phyloP scores from a whole-genome alignment of 2,888 invertebrate species.

The Brachyptera risi region DNA sequence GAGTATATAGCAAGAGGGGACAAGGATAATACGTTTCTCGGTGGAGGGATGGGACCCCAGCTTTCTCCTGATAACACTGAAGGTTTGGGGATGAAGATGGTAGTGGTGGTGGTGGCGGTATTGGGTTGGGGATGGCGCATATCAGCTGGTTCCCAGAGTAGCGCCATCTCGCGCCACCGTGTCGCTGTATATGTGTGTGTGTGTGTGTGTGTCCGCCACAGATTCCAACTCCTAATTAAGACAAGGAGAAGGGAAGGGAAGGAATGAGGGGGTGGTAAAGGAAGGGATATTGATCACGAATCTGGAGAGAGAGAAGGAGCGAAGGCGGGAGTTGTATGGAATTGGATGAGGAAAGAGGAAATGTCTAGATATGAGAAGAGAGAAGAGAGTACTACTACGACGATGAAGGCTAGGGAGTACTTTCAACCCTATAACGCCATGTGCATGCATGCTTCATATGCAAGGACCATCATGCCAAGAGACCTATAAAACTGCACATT shows the following conservation, averaged over 20 bases:
- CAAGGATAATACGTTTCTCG: neutral
- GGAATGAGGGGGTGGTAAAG: conserved; percentile 54
- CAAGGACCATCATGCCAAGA: conserved; percentile 9
- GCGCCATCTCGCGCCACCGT: conserved; percentile 12
- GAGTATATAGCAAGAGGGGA: neutral
- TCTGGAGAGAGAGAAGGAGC: conserved; percentile 28
- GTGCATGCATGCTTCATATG: conserved; percentile 23
- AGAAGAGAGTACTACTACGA: conserved; percentile 15
- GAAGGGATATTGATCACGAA: conserved; percentile 36
- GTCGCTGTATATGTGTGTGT: conserved; percentile 13
- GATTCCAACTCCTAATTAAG: conserved; percentile 84
- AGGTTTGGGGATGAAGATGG: conserved; percentile 35
- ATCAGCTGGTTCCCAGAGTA: conserved; percentile 8
- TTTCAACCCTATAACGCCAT: conserved; percentile 16
- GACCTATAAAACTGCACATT: conserved; percentile 20
- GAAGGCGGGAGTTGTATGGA: too few species aligned
- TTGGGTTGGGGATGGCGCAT: conserved; percentile 37
- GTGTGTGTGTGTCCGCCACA: conserved; percentile 70
- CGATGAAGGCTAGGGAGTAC: conserved; percentile 7
- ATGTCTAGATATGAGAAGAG: conserved; percentile 24
- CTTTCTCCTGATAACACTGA: conserved; percentile 24
- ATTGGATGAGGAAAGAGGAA: conserved; percentile 27
- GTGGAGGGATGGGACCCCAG: neutral
- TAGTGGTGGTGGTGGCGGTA: conserved; percentile 36
- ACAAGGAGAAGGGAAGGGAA: conserved; percentile 55